These are phyloP conservation scores for Vulpes lagopus DNA, from an alignment of 2,113 vertebrate genomes.

Conservation along the genomic window DNA sequence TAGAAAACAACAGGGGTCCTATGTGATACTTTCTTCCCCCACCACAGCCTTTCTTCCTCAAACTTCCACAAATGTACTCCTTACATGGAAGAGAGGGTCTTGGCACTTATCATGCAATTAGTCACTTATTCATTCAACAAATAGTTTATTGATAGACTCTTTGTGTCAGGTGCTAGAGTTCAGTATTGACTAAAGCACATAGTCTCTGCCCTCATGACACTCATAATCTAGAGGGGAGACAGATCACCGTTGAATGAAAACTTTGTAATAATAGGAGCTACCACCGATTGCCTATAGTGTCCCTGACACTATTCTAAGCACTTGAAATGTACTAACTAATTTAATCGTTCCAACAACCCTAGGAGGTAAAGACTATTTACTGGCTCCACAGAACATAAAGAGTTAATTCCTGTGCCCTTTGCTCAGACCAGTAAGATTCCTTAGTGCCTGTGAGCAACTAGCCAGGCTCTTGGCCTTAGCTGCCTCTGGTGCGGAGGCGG, in stretches of 20 bases:
- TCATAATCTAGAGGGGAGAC: background rate
- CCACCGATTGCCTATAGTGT: background rate
- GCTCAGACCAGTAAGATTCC: background rate
- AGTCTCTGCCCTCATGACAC: background rate
- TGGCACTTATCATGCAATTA: constrained; percentile 22
- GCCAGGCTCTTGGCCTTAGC: background rate
- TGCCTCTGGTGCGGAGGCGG: background rate
- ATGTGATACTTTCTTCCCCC: background rate
- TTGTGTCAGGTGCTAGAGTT: background rate
- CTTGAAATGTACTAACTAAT: background rate
- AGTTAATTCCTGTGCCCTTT: background rate
- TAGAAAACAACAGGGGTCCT: background rate
- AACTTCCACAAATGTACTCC: background rate
- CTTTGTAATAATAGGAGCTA: constrained; percentile 30
- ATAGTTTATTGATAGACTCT: constrained; percentile 12
- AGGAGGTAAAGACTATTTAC: constrained; percentile 15
- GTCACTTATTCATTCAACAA: background rate
- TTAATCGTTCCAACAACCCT: constrained; percentile 35
- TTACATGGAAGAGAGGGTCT: background rate
- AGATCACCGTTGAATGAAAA: background rate
- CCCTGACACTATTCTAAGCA: background rate
- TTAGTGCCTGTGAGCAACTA: background rate
- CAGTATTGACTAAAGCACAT: background rate
- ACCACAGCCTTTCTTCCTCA: background rate
- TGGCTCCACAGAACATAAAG: background rate